Percentiles rank a stretch among this genome's conserved stretches.
Evolutionary conservation across 2,797 vertebrate species (phyloP).

Genomic region (Pempheris klunzingeri): DNA sequence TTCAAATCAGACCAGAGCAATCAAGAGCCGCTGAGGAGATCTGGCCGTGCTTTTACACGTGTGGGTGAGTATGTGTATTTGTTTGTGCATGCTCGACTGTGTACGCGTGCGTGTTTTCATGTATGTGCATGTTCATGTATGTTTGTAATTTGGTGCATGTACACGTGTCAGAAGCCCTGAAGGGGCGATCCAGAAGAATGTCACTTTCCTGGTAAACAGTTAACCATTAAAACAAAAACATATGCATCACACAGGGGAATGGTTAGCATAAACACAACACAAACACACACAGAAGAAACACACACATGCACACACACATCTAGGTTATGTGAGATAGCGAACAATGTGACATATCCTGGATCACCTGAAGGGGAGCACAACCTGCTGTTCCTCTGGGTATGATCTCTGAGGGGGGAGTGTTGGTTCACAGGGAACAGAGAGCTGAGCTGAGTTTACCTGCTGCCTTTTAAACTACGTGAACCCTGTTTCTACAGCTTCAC

Average conservation of each 20-base stretch:
- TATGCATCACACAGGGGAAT: slow-evolving; percentile 62
- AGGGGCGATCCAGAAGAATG: slow-evolving; percentile 59
- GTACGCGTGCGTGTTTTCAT: slow-evolving; percentile 18
- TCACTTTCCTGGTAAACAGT: slow-evolving; percentile 63
- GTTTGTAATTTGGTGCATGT: slow-evolving; percentile 50
- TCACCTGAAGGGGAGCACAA: slow-evolving; percentile 58
- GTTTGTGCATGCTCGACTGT: slow-evolving; percentile 53
- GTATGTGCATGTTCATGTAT: slow-evolving; percentile 35
- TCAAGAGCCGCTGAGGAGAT: slow-evolving; percentile 71
- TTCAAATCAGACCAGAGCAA: slow-evolving; percentile 82
- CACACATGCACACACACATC: slow-evolving; percentile 7
- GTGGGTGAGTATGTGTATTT: slow-evolving; percentile 55
- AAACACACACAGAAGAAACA: slow-evolving; percentile 28
- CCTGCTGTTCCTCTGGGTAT: slow-evolving; percentile 49
- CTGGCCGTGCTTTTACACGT: slow-evolving; percentile 69
- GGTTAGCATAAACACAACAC: slow-evolving; percentile 42
- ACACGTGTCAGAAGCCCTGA: slow-evolving; percentile 69
- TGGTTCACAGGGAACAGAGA: slow-evolving; percentile 37
- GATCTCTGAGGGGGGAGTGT: slow-evolving; percentile 24
- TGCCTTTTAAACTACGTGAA: slow-evolving; percentile 39
- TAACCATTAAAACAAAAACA: slow-evolving; percentile 72
- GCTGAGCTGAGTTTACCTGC: slow-evolving; percentile 36
- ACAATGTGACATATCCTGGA: slow-evolving; percentile 61
- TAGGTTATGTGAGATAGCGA: slow-evolving; percentile 46
- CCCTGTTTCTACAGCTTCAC: slow-evolving; percentile 30